Evolutionary conservation across 2,888 invertebrate genomes (phyloP), one percentile per base, ranked within the genome.

Genomic region (Copidosoma aretas): DNA sequence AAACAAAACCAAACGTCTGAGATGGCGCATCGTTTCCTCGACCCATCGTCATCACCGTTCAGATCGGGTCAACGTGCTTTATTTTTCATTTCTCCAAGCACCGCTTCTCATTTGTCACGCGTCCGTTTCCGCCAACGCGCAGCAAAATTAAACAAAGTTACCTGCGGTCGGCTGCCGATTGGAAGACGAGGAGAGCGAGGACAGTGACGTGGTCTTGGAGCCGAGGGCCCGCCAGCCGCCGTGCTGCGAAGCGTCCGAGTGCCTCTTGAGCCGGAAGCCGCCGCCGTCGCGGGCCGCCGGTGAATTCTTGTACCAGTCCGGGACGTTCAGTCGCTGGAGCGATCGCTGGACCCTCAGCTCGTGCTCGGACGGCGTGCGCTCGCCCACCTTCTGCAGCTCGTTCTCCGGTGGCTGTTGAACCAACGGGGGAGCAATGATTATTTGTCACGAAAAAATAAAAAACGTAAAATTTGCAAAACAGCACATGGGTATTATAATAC

Each of bases 321-420:
- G 97, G 73, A 97, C 92, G 86, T 95, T 94, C 77, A 97, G 90
- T 81, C 94, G 93, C 85, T 96, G 95, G 80, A 97, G 86, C 63
- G 97, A 97, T 77, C 95, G 91, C 85, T 95, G 94, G 72, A 97
- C 94, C 76, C 97, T 90, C 75, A 97, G 87, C 85, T 97, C 96
- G 86, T 96, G 95, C 86, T 96, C 96, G 73, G 96, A 97, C 81
- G 95, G 91, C 81, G 91, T 91, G 71, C 93, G 89, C 82, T 92
- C 92, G 72, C 88, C 87, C 75, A 89, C 89, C 87, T 94, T 94
- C 87, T 94, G 93, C 82, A 95, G 88, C 85, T 95, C 94, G 90
- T 96, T 96, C 86, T 96, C 95, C 76, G 95, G 95, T 79, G 95
- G 94, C 94, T 95, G 89, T 32, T 1, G 87, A 86, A 75, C 79